phyloP scores from a whole-genome alignment of 2,113 vertebrate species.

The human region GRCh38 chr7:138396001-138396500 shows the following conservation, averaged over 20 bases:
- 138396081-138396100: constrained; percentile 49
- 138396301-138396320: background rate
- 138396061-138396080: background rate
- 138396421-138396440: background rate
- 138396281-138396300: background rate
- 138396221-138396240: background rate
- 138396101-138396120: constrained; percentile 30
- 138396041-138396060: constrained; percentile 4
- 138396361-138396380: constrained; percentile 9
- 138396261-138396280: background rate
- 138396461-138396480: background rate
- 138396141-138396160: background rate
- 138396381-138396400: background rate
- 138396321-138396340: constrained; percentile 6
- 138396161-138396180: background rate
- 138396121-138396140: background rate
- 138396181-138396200: background rate
- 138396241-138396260: background rate
- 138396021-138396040: too few relatives aligned
- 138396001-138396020: background rate
- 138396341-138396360: background rate
- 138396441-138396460: background rate
- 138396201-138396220: background rate
- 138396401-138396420: constrained; percentile 10
- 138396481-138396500: constrained; percentile 33